Evolutionary conservation across 2,797 vertebrate species (phyloP), one percentile per base, ranked within the genome.

Genomic region (Catamblyrhynchus diadema): DNA sequence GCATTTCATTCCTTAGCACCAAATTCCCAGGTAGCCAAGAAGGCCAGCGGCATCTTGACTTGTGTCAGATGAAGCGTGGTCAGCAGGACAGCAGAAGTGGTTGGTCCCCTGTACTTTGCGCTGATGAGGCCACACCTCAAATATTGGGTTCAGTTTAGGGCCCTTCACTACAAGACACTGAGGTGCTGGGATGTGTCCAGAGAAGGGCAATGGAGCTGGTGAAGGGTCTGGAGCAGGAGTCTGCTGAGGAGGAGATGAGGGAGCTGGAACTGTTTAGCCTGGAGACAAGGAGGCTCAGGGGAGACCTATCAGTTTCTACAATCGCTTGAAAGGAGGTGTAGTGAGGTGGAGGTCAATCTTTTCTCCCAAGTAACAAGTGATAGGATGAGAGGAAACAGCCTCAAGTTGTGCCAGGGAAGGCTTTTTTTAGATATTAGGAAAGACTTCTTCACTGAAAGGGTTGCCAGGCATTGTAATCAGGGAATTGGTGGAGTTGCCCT

Each of bases 141-240:
- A 39, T 57, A 19, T 3, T 3, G 5, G 8, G 20, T 16, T 82
- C 57, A 77, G 4, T 70, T 44, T 45, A 39, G 24, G 37, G 10
- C 18, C 28, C 10, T 44, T 70, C n/a, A 16, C 28, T 64, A 12
- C 24, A 24, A n/a, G 14, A 15, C 28, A 27, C 0, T 28, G 35
- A n/a, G 19, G 11, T 21, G 48, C 37, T 82, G n/a, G 44, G 33
- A 4, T 5, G 3, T 51, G 18, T 57, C 17, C 37, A 57, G 37
- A 45, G 28, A 64, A 77, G 20, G 37, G 20, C 20, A 57, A 0
- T 0, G 0, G n/a, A 50, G 41, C 37, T 64, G 17, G 4, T 11
- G 28, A 44, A 70, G 28, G 14, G 17, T 56, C 20, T 62, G 48
- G 20, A 75, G 16, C 48, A 37, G 1, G 9, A 30, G 23, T 50